Base-by-base conservation (phyloP, 2,888 invertebrate genomes). In the Andrena camellia region DNA sequence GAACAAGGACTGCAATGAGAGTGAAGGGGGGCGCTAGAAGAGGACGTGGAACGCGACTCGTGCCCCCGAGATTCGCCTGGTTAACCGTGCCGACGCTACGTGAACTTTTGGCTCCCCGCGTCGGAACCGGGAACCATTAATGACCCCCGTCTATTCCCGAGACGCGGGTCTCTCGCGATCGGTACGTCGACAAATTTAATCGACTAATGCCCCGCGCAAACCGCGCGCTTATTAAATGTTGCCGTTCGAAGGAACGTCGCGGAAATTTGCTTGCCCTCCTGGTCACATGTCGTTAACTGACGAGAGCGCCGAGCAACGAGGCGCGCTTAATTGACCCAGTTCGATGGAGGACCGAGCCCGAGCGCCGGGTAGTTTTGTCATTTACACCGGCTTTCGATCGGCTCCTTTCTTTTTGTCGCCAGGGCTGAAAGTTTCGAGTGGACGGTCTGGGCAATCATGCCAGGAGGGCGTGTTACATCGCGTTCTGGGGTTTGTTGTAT, bases 71-170 rank as follows among this genome's bases (percentile, higher is more conserved):
- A 59, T 64, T 71, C 79, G 62, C 63, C 72, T 78, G 76, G 26
- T 26, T 31, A 86, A 78, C 80, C 81, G 85, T 68, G 64, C 75
- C 59, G 71, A 76, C 57, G 70, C 60, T 20, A 80, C n/a, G 6
- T 90, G 91, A 91, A 91, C 91, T 90, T 89, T 90, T 86, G 86
- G 89, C 90, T 91, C 84, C 89, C 86, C 88, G 85, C 85, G 69
- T 71, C 70, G 70, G 66, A 68, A 71, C 78, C 70, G 35, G 33
- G 73, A 52, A 35, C 59, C 78, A 79, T 71, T 83, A 84, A 84
- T 84, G 84, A 84, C 84, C 84, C 82, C 48, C 74, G 52, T 78
- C 70, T 69, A 70, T 60, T 78, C 81, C 57, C 42, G 66, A 23
- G 57, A 71, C 81, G 57, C 79, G 59, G 59, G 33, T 33, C 17